Conservation (phyloP, 23 tunicate genomes). For the Pegea sp. region DNA sequence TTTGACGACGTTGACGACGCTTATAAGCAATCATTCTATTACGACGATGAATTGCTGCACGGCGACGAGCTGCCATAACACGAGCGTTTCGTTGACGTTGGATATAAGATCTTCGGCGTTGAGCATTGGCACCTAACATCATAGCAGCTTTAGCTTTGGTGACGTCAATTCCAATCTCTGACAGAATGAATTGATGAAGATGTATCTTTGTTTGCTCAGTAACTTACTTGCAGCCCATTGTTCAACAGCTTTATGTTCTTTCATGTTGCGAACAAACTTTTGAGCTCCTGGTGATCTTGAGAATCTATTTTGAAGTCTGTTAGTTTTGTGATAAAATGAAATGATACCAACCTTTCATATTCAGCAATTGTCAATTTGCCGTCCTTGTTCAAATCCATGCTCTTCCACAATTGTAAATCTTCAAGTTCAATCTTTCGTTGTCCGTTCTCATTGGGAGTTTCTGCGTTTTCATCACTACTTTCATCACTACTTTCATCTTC, state of each 20-base stretch:
- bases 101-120: conserved; percentile 10
- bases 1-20: conserved; percentile 17
- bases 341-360: conserved; percentile 36
- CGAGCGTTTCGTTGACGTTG: conserved; percentile 10
- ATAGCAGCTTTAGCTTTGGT: conserved; percentile 78
- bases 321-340: not conserved
- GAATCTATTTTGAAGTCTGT: conserved; percentile 15
- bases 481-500: conserved; percentile 5
- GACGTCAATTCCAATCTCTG: conserved; percentile 62
- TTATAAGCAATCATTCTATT: conserved; percentile 17
- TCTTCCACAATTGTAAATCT: conserved; percentile 52
- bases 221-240: conserved; percentile 80
- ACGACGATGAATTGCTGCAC: conserved; percentile 22
- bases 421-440: conserved; percentile 37
- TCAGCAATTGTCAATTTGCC: conserved; percentile 70
- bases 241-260: conserved; percentile 61
- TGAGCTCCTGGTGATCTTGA: conserved; percentile 47
- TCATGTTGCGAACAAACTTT: conserved; percentile 62
- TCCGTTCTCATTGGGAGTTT: conserved; percentile 40
- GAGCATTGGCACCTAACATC: conserved; percentile 70
- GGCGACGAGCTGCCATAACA: conserved; percentile 15
- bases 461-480: conserved; percentile 17
- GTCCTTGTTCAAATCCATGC: conserved; percentile 75
- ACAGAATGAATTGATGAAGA: not conserved
- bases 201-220: not conserved